A percentile compares a stretch with the other conserved stretches of the same genome.
Conservation (phyloP, 2,888 invertebrate genomes). For the Brenthis daphne region DNA sequence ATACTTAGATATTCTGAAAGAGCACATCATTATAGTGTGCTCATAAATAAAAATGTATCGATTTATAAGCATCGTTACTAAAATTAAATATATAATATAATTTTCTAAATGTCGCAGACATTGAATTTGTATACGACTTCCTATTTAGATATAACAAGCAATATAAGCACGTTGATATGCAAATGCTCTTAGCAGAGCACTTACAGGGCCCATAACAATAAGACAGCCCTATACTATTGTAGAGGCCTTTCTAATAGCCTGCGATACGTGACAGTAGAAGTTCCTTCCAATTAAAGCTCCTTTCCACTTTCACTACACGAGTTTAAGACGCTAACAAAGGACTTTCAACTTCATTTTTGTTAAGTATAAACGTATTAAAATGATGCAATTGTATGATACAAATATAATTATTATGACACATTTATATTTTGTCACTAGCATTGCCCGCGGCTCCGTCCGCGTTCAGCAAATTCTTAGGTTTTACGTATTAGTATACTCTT, state of each 20-base stretch:
- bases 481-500: too few relatives aligned
- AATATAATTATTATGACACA: neutral
- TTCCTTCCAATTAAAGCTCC: conserved; percentile 52
- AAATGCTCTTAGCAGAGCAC: conserved; percentile 23
- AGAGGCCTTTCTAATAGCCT: conserved; percentile 40
- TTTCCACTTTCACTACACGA: conserved; percentile 48
- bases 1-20: too few relatives aligned
- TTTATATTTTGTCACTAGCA: neutral
- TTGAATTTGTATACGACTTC: conserved; percentile 9
- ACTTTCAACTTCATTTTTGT: conserved; percentile 17
- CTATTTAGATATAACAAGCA: conserved; percentile 19
- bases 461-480: too few relatives aligned
- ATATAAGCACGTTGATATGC: conserved; percentile 22
- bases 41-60: neutral
- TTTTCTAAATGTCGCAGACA: neutral
- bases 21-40: too few relatives aligned
- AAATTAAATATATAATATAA: neutral
- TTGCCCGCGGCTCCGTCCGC: too few relatives aligned
- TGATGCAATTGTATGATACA: too few relatives aligned
- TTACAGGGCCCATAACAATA: conserved; percentile 26
- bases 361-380: neutral
- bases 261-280: conserved; percentile 64
- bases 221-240: conserved; percentile 27
- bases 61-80: neutral
- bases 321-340: conserved; percentile 46